Conservation (phyloP, 1,140 invertebrate species). For the Camponotus floridanus region DNA sequence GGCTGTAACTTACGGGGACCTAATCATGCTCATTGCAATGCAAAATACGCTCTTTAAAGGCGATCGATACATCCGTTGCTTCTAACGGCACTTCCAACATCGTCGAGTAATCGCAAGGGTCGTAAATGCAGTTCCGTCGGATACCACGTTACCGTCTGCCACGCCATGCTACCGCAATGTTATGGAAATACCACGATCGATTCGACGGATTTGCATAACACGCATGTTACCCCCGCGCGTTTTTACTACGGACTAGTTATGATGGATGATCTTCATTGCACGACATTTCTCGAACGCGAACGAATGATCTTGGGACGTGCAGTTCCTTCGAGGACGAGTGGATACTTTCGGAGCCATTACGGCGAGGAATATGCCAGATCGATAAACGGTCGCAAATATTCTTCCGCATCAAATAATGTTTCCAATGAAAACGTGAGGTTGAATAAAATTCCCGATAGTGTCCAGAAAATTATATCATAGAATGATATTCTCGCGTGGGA, state of each 20-base stretch:
- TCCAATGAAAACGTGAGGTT: slow-evolving; percentile 15
- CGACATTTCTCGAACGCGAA: not conserved
- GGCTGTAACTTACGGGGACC: not conserved
- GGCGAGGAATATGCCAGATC: slow-evolving; percentile 50
- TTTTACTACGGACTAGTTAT: slow-evolving; percentile 38
- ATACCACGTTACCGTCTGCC: slow-evolving; percentile 45
- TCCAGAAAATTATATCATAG: slow-evolving; percentile 18
- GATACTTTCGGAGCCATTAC: slow-evolving; percentile 48
- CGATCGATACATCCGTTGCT: slow-evolving; percentile 58
- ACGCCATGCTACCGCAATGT: slow-evolving; percentile 50
- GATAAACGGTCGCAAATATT: slow-evolving; percentile 52
- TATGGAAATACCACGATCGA: slow-evolving; percentile 62
- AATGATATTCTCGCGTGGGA: not conserved
- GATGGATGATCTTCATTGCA: slow-evolving; percentile 42
- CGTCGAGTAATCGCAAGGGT: slow-evolving; percentile 51
- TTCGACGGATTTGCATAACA: slow-evolving; percentile 60
- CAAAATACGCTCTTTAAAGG: slow-evolving; percentile 34
- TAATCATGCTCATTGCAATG: slow-evolving; percentile 42
- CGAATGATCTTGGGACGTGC: slow-evolving; percentile 37
- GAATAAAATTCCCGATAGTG: slow-evolving; percentile 40
- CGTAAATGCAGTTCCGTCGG: slow-evolving; percentile 59
- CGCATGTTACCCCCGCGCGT: slow-evolving; percentile 39
- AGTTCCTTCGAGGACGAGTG: slow-evolving; percentile 6
- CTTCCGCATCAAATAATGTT: slow-evolving; percentile 29
- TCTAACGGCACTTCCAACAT: slow-evolving; percentile 37